Evolutionary conservation across 2,797 vertebrate species (phyloP).

Genomic region (Sebastes trivittatus): DNA sequence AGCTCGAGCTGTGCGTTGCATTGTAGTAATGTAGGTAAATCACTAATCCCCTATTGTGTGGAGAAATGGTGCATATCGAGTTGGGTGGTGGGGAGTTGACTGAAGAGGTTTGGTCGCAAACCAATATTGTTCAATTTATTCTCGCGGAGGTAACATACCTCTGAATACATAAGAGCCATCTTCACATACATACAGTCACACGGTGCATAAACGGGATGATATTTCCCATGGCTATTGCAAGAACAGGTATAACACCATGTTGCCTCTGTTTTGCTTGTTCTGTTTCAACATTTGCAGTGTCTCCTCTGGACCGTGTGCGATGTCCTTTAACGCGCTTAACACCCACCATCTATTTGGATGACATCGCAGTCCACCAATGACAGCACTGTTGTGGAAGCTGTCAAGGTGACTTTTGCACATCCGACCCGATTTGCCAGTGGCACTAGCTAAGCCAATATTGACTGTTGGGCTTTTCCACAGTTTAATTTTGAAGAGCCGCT

Average conservation of each 20-base stretch:
- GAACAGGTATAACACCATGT: conserved; percentile 28
- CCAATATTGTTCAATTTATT: conserved; percentile 53
- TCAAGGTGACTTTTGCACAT: conserved; percentile 83
- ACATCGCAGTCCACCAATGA: conserved; percentile 63
- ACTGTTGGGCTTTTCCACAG: conserved; percentile 79
- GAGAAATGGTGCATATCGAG: conserved; percentile 41
- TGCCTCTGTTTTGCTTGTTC: conserved; percentile 22
- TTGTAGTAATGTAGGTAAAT: conserved; percentile 61
- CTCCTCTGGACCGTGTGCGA: conserved; percentile 43
- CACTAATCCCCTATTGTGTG: conserved; percentile 58
- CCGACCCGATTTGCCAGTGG: conserved; percentile 65
- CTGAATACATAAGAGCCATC: conserved; percentile 18
- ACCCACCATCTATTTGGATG: conserved; percentile 73
- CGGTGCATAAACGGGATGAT: background rate
- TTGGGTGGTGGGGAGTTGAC: conserved; percentile 15
- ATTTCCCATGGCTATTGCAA: background rate
- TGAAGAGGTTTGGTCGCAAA: conserved; percentile 45
- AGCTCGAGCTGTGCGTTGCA: conserved; percentile 43
- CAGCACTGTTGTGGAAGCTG: conserved; percentile 66
- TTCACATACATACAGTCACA: conserved; percentile 1
- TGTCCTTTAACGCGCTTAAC: conserved; percentile 65
- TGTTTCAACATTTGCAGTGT: conserved; percentile 43
- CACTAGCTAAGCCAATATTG: conserved; percentile 78
- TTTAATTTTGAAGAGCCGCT: conserved; percentile 70
- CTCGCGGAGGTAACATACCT: conserved; percentile 13